A percentile compares a stretch with the other conserved stretches of the same genome.
These are phyloP conservation scores for Ecdyonurus torrentis DNA, from an alignment of 2,888 invertebrate genomes.

Conservation along the genomic window DNA sequence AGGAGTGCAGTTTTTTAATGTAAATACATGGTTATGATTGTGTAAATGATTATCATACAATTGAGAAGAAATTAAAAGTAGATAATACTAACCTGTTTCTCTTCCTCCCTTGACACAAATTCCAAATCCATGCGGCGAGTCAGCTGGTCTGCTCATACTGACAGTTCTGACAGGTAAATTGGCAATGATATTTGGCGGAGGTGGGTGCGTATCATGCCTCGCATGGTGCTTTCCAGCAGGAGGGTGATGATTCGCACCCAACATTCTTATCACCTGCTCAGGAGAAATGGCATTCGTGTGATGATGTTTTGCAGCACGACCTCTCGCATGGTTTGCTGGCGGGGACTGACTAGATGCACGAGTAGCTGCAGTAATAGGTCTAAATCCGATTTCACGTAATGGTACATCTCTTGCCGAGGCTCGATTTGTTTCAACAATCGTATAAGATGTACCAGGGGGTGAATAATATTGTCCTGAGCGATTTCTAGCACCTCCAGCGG, in stretches of 20 bases:
- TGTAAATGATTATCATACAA: too few relatives aligned
- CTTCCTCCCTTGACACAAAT: constrained; percentile 85
- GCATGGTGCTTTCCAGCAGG: neutral
- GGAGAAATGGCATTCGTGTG: constrained; percentile 67
- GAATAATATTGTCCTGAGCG: constrained; percentile 66
- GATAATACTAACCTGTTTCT: constrained; percentile 70
- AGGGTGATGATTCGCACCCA: constrained; percentile 21
- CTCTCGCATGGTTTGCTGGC: neutral
- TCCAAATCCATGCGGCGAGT: constrained; percentile 60
- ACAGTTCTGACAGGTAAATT: constrained; percentile 47
- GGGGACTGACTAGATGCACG: constrained; percentile 10
- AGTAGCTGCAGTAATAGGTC: constrained; percentile 24
- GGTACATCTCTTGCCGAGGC: neutral
- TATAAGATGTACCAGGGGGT: constrained; percentile 76
- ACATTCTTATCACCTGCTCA: constrained; percentile 42
- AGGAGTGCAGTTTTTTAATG: too few relatives aligned
- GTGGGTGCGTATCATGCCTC: constrained; percentile 23
- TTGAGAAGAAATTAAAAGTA: too few relatives aligned
- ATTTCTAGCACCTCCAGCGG: constrained; percentile 19
- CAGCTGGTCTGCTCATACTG: constrained; percentile 61
- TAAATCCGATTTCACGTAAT: constrained; percentile 2
- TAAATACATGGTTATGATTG: too few relatives aligned
- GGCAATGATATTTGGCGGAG: constrained; percentile 17
- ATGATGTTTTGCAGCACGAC: constrained; percentile 34
- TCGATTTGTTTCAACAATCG: constrained; percentile 53